Evolutionary conservation across 2,797 vertebrate genomes (phyloP), one percentile per base, ranked within the genome.

Genomic region (Myiotriccus ornatus): DNA sequence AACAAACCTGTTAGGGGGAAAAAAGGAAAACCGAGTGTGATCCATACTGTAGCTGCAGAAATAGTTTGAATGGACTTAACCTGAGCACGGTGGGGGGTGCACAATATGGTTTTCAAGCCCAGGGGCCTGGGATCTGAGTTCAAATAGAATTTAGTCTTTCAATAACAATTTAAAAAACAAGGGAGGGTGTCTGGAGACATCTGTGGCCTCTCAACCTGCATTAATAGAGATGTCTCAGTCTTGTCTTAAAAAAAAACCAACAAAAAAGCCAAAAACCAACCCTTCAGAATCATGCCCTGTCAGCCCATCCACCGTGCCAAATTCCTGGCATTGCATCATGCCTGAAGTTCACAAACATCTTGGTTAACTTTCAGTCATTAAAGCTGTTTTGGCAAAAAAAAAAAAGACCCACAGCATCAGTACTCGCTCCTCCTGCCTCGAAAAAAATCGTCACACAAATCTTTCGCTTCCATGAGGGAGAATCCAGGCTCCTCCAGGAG

Each of bases 1-100:
- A 97, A 97, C 96, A 97, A 97, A 97, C 95, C 89, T 95, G 80
- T 96, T 90, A 93, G 67, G 74, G 69, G 71, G 74, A n/a, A 67
- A 97, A 94, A 89, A 95, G 81, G 50, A 89, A 75, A 93, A 87
- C 80, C 55, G 90, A 94, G 80, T 6, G 89, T 52, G 93, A 95
- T 95, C 91, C 94, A 44, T 50, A 87, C 79, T 75, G 95, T 70
- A 91, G 94, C 92, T 87, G 93, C 84, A 73, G 71, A 89, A 94
- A 90, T 37, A 50, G 84, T 75, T 84, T 96, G 84, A 95, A 96
- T 94, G 89, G 94, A 74, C 91, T 94, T 84, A 90, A 94, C 80
- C 96, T 86, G 69, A 89, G 73, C 97, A 28, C 96, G 1, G 8
- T 77, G 84, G 96, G 97, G 96, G 97, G 96, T 52, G 65, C 70